These are phyloP conservation scores for Chesias legatella DNA, from an alignment of 2,888 invertebrate species.

Conservation along the genomic window DNA sequence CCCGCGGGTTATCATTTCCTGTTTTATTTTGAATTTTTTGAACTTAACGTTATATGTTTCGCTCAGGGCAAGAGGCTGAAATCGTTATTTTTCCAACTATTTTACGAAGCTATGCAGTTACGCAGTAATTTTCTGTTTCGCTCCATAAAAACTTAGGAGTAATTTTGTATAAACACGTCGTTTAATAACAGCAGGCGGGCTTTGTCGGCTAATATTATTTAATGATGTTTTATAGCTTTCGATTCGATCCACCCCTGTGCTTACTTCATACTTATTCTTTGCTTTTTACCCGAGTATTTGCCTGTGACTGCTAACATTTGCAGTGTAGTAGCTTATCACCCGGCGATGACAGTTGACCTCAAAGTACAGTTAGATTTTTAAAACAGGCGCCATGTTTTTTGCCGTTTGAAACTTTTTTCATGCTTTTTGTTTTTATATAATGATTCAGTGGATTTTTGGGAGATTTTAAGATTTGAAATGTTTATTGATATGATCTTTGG, in stretches of 20 bases:
- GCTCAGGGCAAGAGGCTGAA: conserved; percentile 47
- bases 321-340: conserved; percentile 25
- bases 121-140: conserved; percentile 31
- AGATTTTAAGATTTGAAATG: neutral
- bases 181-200: conserved; percentile 59
- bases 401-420: conserved; percentile 5
- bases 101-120: conserved; percentile 3
- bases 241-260: conserved; percentile 53
- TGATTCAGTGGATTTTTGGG: neutral
- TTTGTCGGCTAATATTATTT: conserved; percentile 56
- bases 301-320: conserved; percentile 28
- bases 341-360: conserved; percentile 34
- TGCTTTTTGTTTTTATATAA: conserved; percentile 8
- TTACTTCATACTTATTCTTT: neutral
- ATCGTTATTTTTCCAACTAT: conserved; percentile 31
- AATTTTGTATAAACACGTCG: conserved; percentile 67
- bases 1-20: conserved; percentile 80
- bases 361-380: conserved; percentile 19
- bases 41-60: conserved; percentile 76
- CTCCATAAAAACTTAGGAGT: conserved; percentile 60
- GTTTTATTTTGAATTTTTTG: conserved; percentile 77
- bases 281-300: too few species aligned
- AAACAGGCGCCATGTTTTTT: conserved; percentile 26
- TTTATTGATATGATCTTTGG: too few species aligned
- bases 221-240: conserved; percentile 52